phyloP scores from a whole-genome alignment of 1,140 invertebrate genomes.

The Psilanteris sp. region DNA sequence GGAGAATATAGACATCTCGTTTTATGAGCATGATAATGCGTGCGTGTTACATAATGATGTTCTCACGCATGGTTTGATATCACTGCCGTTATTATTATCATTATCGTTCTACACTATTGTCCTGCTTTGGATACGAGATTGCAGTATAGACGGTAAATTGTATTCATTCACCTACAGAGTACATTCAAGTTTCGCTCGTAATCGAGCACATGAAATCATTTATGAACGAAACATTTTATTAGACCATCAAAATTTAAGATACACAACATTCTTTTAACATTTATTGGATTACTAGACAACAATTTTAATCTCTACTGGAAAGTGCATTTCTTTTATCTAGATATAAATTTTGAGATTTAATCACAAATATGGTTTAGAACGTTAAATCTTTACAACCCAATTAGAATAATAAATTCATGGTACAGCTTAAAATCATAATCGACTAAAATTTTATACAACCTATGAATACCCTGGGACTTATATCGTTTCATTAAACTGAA shows the following conservation, averaged over 20 bases:
- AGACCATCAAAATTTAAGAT: slow-evolving; percentile 6
- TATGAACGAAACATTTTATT: slow-evolving; percentile 39
- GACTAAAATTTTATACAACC: too few species aligned
- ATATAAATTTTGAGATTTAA: too few species aligned
- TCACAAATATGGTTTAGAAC: too few species aligned
- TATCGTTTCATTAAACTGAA: too few species aligned
- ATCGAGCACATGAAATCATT: slow-evolving; percentile 44
- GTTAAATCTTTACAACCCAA: too few species aligned
- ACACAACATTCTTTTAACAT: too few species aligned
- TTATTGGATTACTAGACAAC: too few species aligned
- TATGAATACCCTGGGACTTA: too few species aligned
- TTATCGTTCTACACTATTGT: slow-evolving; percentile 40
- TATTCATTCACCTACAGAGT: slow-evolving; percentile 43
- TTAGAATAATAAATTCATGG: too few species aligned
- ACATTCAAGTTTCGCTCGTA: slow-evolving; percentile 41
- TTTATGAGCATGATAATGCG: slow-evolving; percentile 55
- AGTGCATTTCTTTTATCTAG: too few species aligned
- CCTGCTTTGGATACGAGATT: slow-evolving; percentile 42
- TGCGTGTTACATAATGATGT: slow-evolving; percentile 62
- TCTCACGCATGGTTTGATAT: slow-evolving; percentile 63
- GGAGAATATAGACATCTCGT: slow-evolving; percentile 47
- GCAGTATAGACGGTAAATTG: slow-evolving; percentile 52
- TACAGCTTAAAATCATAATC: too few species aligned
- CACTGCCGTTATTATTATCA: slow-evolving; percentile 56
- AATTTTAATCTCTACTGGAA: too few species aligned